Evolutionary conservation across 2,113 vertebrate genomes (phyloP).

Genomic region (Caloenas nicobarica): DNA sequence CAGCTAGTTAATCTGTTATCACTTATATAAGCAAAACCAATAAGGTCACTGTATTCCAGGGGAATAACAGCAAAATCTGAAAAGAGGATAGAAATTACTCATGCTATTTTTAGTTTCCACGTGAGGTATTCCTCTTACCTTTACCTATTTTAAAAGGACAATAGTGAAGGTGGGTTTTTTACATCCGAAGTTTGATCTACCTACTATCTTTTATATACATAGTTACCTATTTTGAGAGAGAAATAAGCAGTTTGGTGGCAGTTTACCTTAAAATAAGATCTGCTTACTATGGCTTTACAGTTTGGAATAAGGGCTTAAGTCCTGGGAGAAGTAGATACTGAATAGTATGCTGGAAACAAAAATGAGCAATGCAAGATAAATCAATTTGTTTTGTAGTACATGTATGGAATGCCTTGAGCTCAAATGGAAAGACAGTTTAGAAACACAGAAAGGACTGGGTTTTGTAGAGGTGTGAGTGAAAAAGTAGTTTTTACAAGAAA

Average conservation of each 20-base stretch:
- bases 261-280: not conserved
- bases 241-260: not conserved
- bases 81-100: slow-evolving; percentile 7
- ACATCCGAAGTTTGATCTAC: not conserved
- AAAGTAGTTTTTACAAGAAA: not conserved
- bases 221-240: not conserved
- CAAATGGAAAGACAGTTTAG: not conserved
- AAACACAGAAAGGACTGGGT: not conserved
- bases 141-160: slow-evolving; percentile 53
- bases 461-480: not conserved
- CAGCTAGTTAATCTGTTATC: not conserved
- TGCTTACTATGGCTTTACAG: not conserved
- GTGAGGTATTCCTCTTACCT: slow-evolving; percentile 17
- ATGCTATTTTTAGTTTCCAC: slow-evolving; percentile 1
- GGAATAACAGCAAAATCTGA: slow-evolving; percentile 63
- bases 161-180: not conserved
- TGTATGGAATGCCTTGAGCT: not conserved
- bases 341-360: not conserved
- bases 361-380: not conserved
- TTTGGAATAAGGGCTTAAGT: not conserved
- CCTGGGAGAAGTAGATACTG: not conserved
- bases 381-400: not conserved
- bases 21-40: slow-evolving; percentile 14
- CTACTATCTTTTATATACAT: not conserved
- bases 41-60: slow-evolving; percentile 43